Conservation (phyloP, 2,797 vertebrate species). For the Aphelocoma californica region DNA sequence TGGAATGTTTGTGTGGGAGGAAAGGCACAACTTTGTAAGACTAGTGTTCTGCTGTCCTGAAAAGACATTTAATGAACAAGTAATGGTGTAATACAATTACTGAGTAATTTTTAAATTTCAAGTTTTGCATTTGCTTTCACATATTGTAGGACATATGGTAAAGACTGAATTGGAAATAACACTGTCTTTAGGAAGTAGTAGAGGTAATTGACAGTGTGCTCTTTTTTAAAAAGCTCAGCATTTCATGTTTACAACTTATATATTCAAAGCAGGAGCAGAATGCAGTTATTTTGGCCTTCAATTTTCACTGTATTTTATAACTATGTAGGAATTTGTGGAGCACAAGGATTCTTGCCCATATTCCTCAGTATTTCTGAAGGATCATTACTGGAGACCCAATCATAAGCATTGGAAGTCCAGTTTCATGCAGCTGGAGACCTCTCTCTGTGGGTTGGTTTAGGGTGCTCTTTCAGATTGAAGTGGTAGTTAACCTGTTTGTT, state of each 20-base stretch:
- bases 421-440: not conserved
- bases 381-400: not conserved
- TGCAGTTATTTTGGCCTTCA: not conserved
- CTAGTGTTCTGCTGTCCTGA: not conserved
- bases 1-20: not conserved
- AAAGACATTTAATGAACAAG: not conserved
- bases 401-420: not conserved
- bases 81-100: not conserved
- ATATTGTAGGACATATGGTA: not conserved
- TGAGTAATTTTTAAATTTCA: not conserved
- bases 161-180: not conserved
- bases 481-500: not conserved
- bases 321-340: not conserved
- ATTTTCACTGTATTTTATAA: not conserved
- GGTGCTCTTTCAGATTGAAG: not conserved
- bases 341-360: not conserved
- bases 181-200: not conserved
- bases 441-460: not conserved
- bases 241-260: not conserved
- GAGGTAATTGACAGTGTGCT: not conserved
- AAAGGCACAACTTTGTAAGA: not conserved
- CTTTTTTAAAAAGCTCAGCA: not conserved
- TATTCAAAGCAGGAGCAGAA: not conserved
- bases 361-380: not conserved
- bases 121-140: not conserved